Base-by-base conservation (phyloP, 1,140 invertebrate genomes). In the Drosophila saltans region DNA sequence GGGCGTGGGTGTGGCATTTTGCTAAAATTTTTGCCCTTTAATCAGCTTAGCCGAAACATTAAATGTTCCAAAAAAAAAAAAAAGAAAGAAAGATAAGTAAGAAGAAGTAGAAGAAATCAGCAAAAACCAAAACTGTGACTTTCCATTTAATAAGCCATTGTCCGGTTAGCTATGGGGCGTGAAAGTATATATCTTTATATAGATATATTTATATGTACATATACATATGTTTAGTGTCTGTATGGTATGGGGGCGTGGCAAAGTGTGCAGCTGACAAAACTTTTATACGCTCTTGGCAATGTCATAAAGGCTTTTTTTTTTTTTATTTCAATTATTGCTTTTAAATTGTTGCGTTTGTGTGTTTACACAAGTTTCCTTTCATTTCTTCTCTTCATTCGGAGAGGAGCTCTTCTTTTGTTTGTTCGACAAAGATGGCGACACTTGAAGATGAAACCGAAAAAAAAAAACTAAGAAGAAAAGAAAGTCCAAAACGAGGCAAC, bases 261-360 rank as follows among this genome's bases (percentile, higher is more conserved):
- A 33, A 58, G 26, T 65, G 62, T 66, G 61, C 72, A 75, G 78
- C 78, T 72, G 77, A 76, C 65, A 62, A 73, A 79, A 76, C 56
- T 76, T 76, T 68, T 74, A 62, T 75, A 71, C 48, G 66, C 57
- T 41, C 30, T 58, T 58, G 57, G 57, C 57, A 58, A 74, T 74
- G 72, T 68, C 61, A 80, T 67, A 78, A 78, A 78, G 75, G 75
- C 72, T 79, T 36, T 36, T 24, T 11, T 24, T 11, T 57, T 41
- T 59, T 11, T 57, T 41, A 48, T 67, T 81, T 77, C 69, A 70
- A 73, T 80, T 80, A 69, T 71, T 81, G 74, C 75, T 78, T 81
- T 69, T 63, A 81, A 81, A 81, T 78, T 78, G 69, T 81, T 75
- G 68, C 65, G 7, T 65, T 63, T 80, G 7, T 65, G 58, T 80